phyloP scores from a whole-genome alignment of 1,140 invertebrate genomes.

The Sycophaga agraensis region DNA sequence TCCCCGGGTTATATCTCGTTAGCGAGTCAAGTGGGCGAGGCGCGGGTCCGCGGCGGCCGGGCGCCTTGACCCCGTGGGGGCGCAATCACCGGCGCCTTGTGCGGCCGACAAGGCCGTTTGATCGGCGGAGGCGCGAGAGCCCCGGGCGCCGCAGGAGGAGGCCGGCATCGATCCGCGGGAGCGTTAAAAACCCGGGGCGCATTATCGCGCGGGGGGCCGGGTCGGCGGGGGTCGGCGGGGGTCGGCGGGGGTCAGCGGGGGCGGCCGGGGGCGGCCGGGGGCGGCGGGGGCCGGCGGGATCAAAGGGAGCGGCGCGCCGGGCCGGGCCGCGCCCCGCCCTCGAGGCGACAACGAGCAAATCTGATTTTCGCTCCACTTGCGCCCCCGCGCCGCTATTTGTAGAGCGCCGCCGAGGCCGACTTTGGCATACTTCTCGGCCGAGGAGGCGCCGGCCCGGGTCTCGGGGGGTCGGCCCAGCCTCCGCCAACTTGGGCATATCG shows the following conservation, averaged over 20 bases:
- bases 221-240: background rate
- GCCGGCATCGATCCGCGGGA: too few species aligned
- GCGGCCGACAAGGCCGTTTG: too few species aligned
- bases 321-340: constrained; percentile 21
- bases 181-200: too few species aligned
- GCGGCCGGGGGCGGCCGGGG: constrained; percentile 45
- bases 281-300: constrained; percentile 53
- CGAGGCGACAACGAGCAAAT: constrained; percentile 57
- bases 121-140: too few species aligned
- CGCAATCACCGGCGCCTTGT: too few species aligned
- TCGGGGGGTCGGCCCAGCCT: too few species aligned
- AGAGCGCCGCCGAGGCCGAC: background rate
- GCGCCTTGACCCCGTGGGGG: background rate
- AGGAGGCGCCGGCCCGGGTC: too few species aligned
- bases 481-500: too few species aligned
- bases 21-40: background rate
- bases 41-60: background rate
- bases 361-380: constrained; percentile 57
- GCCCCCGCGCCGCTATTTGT: too few species aligned
- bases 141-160: too few species aligned
- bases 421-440: too few species aligned
- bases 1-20: constrained; percentile 2
- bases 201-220: too few species aligned
- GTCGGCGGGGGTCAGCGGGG: constrained; percentile 41
- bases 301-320: constrained; percentile 50